These are phyloP conservation scores for Gasterosteus aculeatus DNA, from an alignment of 2,113 vertebrate species.

Conservation along the genomic window DNA sequence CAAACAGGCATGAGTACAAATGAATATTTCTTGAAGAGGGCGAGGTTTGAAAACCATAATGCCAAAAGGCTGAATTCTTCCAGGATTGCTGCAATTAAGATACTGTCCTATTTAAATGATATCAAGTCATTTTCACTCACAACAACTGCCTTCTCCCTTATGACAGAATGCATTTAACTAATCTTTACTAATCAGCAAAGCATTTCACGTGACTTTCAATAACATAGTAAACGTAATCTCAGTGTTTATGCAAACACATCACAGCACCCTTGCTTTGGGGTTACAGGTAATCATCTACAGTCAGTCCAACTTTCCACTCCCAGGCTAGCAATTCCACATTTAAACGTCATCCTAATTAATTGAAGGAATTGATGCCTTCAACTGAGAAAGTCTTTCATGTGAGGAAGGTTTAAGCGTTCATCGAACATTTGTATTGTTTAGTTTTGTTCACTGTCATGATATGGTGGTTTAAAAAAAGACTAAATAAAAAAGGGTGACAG, in stretches of 20 bases:
- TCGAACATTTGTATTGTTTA: not conserved
- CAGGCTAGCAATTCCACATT: constrained; percentile 18
- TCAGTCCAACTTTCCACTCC: constrained; percentile 26
- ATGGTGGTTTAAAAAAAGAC: not conserved
- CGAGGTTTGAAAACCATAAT: constrained; percentile 29
- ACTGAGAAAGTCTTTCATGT: not conserved
- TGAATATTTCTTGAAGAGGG: constrained; percentile 24
- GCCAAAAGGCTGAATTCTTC: constrained; percentile 33
- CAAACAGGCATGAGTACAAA: constrained; percentile 48
- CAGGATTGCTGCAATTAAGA: constrained; percentile 34
- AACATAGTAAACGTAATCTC: constrained; percentile 44
- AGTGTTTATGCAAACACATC: constrained; percentile 46
- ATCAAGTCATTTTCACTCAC: constrained; percentile 52
- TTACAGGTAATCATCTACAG: constrained; percentile 39
- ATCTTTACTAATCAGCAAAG: constrained; percentile 45
- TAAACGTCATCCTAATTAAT: constrained; percentile 30
- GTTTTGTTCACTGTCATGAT: constrained; percentile 6
- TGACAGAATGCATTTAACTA: constrained; percentile 35
- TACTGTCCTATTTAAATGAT: constrained; percentile 27
- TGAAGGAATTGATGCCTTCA: constrained; percentile 31
- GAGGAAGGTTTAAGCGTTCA: constrained; percentile 23
- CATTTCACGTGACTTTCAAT: constrained; percentile 37
- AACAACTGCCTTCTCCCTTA: constrained; percentile 18
- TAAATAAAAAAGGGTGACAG: not conserved
- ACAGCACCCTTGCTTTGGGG: constrained; percentile 29